Percentiles rank a stretch among this genome's conserved stretches.
These are phyloP conservation scores for Sycophila sp. DNA, from an alignment of 1,140 invertebrate species.

Conservation along the genomic window DNA sequence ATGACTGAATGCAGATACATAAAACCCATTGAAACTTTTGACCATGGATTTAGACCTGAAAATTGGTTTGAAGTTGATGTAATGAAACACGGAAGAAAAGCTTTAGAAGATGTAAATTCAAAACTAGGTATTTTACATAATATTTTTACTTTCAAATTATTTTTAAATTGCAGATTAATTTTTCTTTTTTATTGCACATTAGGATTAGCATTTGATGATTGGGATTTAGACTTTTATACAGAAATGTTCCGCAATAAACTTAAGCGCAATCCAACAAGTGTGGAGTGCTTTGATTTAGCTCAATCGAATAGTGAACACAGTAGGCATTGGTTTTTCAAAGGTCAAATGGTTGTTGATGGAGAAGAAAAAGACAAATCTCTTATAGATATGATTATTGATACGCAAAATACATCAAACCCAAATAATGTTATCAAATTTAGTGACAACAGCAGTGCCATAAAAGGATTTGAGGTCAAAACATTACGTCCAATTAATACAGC, in stretches of 20 bases:
- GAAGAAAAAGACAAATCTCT: conserved; percentile 81
- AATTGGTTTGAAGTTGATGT: conserved; percentile 88
- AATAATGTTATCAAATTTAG: conserved; percentile 98
- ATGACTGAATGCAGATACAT: conserved; percentile 86
- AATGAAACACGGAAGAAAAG: conserved; percentile 77
- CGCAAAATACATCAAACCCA: conserved; percentile 84
- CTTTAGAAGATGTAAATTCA: conserved; percentile 84
- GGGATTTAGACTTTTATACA: conserved; percentile 88
- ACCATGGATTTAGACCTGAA: conserved; percentile 77
- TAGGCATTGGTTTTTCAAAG: conserved; percentile 94
- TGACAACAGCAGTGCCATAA: conserved; percentile 96
- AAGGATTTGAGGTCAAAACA: conserved; percentile 79
- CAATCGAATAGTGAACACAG: conserved; percentile 97
- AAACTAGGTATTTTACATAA: conserved; percentile 75
- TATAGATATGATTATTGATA: conserved; percentile 92
- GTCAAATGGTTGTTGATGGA: conserved; percentile 88
- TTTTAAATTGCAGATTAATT: background rate
- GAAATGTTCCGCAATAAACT: conserved; percentile 83
- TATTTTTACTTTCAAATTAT: background rate
- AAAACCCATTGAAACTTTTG: conserved; percentile 76
- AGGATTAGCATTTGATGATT: conserved; percentile 88
- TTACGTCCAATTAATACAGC: conserved; percentile 72
- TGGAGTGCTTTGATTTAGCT: conserved; percentile 98
- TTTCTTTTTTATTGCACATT: background rate
- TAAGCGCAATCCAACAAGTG: conserved; percentile 94